Evolutionary conservation across 2,113 vertebrate species (phyloP), one percentile per base, ranked within the genome.

Genomic region (Nothocercus julius): DNA sequence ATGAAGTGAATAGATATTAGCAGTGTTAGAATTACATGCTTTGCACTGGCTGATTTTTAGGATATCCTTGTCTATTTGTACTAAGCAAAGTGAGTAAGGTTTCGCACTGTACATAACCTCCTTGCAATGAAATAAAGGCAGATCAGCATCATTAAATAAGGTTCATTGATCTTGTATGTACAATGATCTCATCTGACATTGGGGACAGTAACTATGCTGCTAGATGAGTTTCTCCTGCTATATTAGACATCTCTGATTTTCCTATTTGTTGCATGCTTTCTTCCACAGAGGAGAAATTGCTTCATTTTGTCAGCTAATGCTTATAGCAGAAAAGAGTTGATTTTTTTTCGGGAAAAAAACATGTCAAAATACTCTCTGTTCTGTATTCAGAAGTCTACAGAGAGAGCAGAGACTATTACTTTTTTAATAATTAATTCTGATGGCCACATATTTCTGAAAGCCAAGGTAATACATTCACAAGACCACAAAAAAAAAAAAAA

Each of bases 351-450:
- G 59, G 75, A 73, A 78, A 82, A 82, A 89, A 90, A 40, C 54
- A 76, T 30, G 9, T 58, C 66, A 84, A 83, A 82, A 77, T 73
- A 68, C 15, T 34, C n/a, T 54, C 1, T 59, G 49, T 74, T 86
- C 38, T 64, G 7, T 67, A 16, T 38, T 84, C 49, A 51, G 42
- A 78, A 90, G 74, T 38, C 73, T 66, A 47, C 9, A 42, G 63
- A 91, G 25, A 84, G 4, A 44, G 11, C 28, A 54, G n/a, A 87
- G 28, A 51, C 40, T 85, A 45, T 78, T 78, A 54, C 5, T 62
- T 58, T 80, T 68, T 94, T 54, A 93, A 70, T 89, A 82, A 70
- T 63, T 91, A 91, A 87, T 92, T 58, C 25, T 63, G 40, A 76
- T 82, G 18, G 16, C 8, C 49, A 85, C 49, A 54, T 2, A 16